Evolutionary conservation across 2,888 invertebrate species (phyloP).

Genomic region (Argyresthia goedartella): DNA sequence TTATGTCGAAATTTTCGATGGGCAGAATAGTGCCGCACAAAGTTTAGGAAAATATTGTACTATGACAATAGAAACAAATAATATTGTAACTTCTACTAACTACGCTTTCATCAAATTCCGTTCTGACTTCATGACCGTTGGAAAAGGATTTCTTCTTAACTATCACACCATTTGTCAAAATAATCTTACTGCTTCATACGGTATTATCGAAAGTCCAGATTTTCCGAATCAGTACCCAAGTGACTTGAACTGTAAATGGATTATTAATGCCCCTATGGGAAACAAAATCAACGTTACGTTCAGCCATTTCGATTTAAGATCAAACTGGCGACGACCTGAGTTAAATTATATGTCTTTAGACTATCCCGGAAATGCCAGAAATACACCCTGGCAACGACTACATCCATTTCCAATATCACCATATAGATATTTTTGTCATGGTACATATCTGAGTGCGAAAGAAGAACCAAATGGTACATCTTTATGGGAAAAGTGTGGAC

Average conservation of each 20-base stretch:
- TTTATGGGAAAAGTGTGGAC: slow-evolving; percentile 56
- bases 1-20: slow-evolving; percentile 78
- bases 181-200: slow-evolving; percentile 74
- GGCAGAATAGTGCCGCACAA: slow-evolving; percentile 61
- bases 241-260: slow-evolving; percentile 81
- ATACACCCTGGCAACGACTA: too few species aligned
- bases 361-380: too few species aligned
- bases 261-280: slow-evolving; percentile 78
- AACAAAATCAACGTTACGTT: slow-evolving; percentile 86
- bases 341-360: too few species aligned
- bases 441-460: slow-evolving; percentile 50
- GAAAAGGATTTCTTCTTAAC: slow-evolving; percentile 83
- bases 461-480: slow-evolving; percentile 40
- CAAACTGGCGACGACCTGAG: neutral
- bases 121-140: slow-evolving; percentile 74
- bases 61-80: slow-evolving; percentile 33
- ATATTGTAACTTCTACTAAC: slow-evolving; percentile 73
- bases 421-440: slow-evolving; percentile 59
- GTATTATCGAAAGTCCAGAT: slow-evolving; percentile 89
- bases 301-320: slow-evolving; percentile 77
- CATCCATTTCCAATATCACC: too few species aligned
- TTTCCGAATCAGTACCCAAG: slow-evolving; percentile 78
- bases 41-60: slow-evolving; percentile 77
- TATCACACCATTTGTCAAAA: slow-evolving; percentile 81
- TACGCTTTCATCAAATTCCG: slow-evolving; percentile 78